phyloP scores from a whole-genome alignment of 2,797 vertebrate species.

The Telmatherina bonti region DNA sequence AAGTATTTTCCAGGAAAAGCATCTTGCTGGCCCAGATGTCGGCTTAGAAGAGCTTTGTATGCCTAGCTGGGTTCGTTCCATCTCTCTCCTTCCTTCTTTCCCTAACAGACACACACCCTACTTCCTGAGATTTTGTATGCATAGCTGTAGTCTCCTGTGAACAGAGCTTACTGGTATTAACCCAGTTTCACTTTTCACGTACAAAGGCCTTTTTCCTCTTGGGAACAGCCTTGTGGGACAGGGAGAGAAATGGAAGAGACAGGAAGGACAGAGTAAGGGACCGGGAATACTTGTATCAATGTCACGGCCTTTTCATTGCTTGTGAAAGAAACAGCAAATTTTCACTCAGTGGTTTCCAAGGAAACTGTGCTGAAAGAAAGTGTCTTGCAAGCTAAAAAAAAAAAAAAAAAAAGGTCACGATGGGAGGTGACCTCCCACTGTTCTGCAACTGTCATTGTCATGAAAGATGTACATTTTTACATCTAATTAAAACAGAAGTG shows the following conservation, averaged over 20 bases:
- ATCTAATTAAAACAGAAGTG: constrained; percentile 24
- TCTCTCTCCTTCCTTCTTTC: constrained; percentile 36
- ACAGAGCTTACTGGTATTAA: constrained; percentile 85
- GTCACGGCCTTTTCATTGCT: constrained; percentile 62
- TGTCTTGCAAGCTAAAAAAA: constrained; percentile 21
- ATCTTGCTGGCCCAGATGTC: constrained; percentile 78
- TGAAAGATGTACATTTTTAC: constrained; percentile 21
- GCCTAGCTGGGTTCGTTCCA: constrained; percentile 68
- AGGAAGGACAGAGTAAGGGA: constrained; percentile 53
- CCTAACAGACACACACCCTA: constrained; percentile 40
- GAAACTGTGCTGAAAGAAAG: constrained; percentile 63
- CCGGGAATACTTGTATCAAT: constrained; percentile 64
- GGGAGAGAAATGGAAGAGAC: constrained; percentile 56
- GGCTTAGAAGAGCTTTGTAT: constrained; percentile 79
- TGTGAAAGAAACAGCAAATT: constrained; percentile 56
- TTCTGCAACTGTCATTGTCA: constrained; percentile 35
- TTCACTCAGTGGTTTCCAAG: constrained; percentile 64
- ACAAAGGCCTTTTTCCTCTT: constrained; percentile 68
- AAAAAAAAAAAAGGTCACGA: constrained; percentile 54
- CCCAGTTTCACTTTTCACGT: constrained; percentile 80
- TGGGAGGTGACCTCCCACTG: constrained; percentile 53
- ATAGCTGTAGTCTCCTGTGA: constrained; percentile 78
- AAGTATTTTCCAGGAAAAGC: constrained; percentile 75
- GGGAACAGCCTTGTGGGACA: constrained; percentile 63
- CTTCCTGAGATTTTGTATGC: constrained; percentile 79